phyloP scores from a whole-genome alignment of 92 coral and sea anemone species.

The Palythoa heliodiscus region DNA sequence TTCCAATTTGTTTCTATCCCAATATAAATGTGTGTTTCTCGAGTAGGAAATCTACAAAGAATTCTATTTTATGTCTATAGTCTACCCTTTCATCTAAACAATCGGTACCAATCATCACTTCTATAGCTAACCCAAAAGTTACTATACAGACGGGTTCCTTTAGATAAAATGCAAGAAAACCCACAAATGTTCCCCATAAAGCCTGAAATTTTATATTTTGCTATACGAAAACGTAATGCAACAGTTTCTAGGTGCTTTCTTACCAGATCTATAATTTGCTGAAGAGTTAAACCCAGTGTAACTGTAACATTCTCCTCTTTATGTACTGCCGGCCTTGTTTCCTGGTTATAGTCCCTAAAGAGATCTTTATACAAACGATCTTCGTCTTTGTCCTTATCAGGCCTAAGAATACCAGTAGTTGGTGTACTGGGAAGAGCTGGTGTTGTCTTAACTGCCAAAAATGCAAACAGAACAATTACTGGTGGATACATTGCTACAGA shows the following conservation, averaged over 20 bases:
- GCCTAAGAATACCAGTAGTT: slow-evolving; percentile 39
- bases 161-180: no score
- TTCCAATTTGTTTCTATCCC: no score
- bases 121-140: no score
- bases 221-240: background rate
- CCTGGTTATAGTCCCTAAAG: slow-evolving; percentile 20
- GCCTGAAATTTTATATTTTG: no score
- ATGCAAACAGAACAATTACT: slow-evolving; percentile 8
- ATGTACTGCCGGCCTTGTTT: slow-evolving; percentile 26
- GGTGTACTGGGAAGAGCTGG: slow-evolving; percentile 2
- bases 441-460: slow-evolving; percentile 11
- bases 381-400: slow-evolving; percentile 26
- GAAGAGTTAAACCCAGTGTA: slow-evolving; percentile 2
- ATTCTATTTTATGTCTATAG: background rate
- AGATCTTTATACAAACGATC: slow-evolving; percentile 36
- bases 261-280: slow-evolving; percentile 42
- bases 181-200: no score
- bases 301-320: slow-evolving; percentile 38
- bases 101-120: no score
- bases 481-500: background rate
- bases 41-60: no score
- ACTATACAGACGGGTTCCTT: no score
- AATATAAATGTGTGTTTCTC: no score
- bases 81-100: background rate
- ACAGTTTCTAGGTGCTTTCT: background rate